Evolutionary conservation across 1,140 invertebrate genomes (phyloP).

Genomic region (Neodiprion virginianus): DNA sequence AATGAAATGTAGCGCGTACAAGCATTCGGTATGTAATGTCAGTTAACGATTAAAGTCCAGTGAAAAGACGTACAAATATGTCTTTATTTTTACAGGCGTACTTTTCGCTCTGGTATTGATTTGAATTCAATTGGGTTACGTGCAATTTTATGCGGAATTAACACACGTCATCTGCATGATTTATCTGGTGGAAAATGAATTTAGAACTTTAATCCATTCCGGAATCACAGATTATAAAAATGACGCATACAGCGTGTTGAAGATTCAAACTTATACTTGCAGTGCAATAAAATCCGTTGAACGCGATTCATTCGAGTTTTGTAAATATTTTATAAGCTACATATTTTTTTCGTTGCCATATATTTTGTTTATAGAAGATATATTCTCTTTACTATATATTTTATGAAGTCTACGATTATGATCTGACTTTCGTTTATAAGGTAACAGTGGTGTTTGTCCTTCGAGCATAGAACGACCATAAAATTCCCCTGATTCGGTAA

Average conservation of each 20-base stretch:
- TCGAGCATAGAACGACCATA: neutral
- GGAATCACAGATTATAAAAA: neutral
- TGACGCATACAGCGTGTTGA: neutral
- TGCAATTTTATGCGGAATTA: neutral
- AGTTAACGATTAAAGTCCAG: neutral
- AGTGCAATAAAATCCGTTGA: neutral
- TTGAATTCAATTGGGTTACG: neutral
- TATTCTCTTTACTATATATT: too few species aligned
- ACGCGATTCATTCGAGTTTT: neutral
- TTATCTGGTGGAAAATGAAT: neutral
- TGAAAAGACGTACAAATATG: conserved; percentile 36
- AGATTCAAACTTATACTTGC: neutral
- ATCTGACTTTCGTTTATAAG: too few species aligned
- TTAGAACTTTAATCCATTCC: neutral
- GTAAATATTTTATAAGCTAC: neutral
- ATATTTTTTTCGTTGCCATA: neutral
- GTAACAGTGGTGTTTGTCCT: neutral
- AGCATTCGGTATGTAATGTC: neutral
- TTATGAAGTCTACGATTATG: too few species aligned
- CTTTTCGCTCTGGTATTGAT: conserved; percentile 37
- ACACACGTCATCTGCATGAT: neutral
- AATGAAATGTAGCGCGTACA: neutral
- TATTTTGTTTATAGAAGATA: too few species aligned
- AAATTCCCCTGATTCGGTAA: neutral
- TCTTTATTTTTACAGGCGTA: conserved; percentile 58